Base-by-base conservation (phyloP, 1,140 invertebrate species). In the Aphaenogaster rudis region DNA sequence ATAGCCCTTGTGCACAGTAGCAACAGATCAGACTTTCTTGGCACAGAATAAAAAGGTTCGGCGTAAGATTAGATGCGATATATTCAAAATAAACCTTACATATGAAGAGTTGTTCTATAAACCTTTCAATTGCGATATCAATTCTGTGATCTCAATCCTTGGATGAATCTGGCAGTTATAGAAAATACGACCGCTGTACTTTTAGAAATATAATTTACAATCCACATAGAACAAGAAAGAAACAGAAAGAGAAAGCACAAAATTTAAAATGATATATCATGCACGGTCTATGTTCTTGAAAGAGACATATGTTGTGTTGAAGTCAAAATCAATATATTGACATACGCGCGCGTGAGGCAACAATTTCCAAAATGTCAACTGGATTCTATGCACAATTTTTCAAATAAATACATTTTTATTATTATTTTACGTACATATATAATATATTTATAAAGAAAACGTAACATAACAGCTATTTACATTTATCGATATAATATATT, bases 241-340 rank as follows among this genome's bases (percentile, higher is more conserved):
- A 28, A 9, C 3, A 21, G 21, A 9, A 59, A 57, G 50, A 63
- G 36, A 63, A 9, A 28, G 59, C 59, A 36, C 6, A 48, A 69
- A 69, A 50, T 69, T 50, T 69, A 33, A 69, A 69, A 69, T 69
- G 15, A 69, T 69, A 45, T 50, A 69, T 50, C 66, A 33, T 42
- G n/a, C 66, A 36, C 11, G 2, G 45, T 69, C 42, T 50, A 28
- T 28, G 45, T 69, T 69, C 21, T 69, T 69, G 66, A 69, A 69
- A 69, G 42, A 69, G 21, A 69, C 42, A 69, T 69, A 69, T 33
- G 66, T 69, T 69, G 42, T 6, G 15, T n/a, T 2, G 13, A 69
- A 50, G 66, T 69, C 21, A 50, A 69, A 69, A 69, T 69, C 66
- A 50, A 69, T 69, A 69, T 48, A 50, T 48, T 33, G 45, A 33